Evolutionary conservation across 1,140 invertebrate species (phyloP).

Genomic region (Drosophila hydei): DNA sequence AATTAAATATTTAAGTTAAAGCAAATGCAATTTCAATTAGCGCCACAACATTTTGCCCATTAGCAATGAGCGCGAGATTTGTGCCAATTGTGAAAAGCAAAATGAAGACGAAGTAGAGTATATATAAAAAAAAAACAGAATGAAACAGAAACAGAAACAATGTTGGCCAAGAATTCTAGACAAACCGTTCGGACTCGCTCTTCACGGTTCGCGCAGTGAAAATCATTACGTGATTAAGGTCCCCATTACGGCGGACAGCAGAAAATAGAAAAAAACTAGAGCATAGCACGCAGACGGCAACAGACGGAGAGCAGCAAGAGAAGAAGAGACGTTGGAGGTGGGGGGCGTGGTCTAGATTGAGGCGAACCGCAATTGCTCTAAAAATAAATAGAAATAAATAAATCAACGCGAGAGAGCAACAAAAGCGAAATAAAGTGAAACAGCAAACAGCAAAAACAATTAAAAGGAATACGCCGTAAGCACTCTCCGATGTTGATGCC

Average conservation of each 20-base stretch:
- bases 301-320: conserved; percentile 4
- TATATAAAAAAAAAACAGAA: conserved; percentile 37
- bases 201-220: conserved; percentile 55
- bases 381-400: conserved; percentile 79
- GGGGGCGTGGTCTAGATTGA: conserved; percentile 13
- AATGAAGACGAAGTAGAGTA: conserved; percentile 30
- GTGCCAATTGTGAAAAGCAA: conserved; percentile 71
- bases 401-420: conserved; percentile 48
- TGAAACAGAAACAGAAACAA: conserved; percentile 27
- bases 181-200: conserved; percentile 37
- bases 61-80: conserved; percentile 66
- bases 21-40: conserved; percentile 79
- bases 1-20: conserved; percentile 77
- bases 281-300: conserved; percentile 66
- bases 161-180: conserved; percentile 64
- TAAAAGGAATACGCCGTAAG: conserved; percentile 70
- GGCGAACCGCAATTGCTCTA: conserved; percentile 65
- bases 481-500: conserved; percentile 53
- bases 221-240: conserved; percentile 81
- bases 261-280: conserved; percentile 74
- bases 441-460: conserved; percentile 58
- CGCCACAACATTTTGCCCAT: conserved; percentile 74
- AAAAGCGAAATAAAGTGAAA: conserved; percentile 5
- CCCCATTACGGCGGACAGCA: conserved; percentile 75
- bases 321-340: background rate